These are phyloP conservation scores for Tympanuchus pallidicinctus DNA, from an alignment of 2,113 vertebrate genomes.

Conservation along the genomic window DNA sequence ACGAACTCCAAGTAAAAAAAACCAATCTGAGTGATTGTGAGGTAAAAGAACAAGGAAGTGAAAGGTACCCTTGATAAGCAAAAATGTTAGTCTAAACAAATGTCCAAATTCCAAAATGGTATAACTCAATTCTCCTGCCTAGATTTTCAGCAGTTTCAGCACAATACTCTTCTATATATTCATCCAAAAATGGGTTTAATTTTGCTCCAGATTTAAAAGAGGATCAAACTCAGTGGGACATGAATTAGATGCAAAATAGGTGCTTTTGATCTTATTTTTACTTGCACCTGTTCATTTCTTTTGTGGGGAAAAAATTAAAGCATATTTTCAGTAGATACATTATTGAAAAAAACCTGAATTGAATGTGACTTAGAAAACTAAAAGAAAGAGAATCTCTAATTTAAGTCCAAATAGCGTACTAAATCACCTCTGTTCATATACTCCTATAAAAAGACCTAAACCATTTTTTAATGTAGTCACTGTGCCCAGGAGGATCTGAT, in stretches of 20 bases:
- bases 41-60: neutral
- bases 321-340: neutral
- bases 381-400: neutral
- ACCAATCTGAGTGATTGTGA: neutral
- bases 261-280: neutral
- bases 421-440: neutral
- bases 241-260: neutral
- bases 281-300: neutral
- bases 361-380: neutral
- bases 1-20: neutral
- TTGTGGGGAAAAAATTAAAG: accelerated
- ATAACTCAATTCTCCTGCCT: neutral
- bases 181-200: neutral
- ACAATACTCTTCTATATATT: neutral
- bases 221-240: neutral
- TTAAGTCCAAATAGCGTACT: neutral
- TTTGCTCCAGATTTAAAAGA: neutral
- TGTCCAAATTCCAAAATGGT: neutral
- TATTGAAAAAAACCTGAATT: neutral
- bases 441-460: accelerated
- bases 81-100: slow-evolving; percentile 36
- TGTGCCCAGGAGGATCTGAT: neutral
- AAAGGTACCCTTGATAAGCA: slow-evolving; percentile 46
- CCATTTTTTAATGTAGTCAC: neutral
- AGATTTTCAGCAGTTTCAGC: neutral